A percentile compares a stretch with the other conserved stretches of the same genome.
Conservation (phyloP, 2,113 vertebrate genomes). For the Pseudonaja textilis region DNA sequence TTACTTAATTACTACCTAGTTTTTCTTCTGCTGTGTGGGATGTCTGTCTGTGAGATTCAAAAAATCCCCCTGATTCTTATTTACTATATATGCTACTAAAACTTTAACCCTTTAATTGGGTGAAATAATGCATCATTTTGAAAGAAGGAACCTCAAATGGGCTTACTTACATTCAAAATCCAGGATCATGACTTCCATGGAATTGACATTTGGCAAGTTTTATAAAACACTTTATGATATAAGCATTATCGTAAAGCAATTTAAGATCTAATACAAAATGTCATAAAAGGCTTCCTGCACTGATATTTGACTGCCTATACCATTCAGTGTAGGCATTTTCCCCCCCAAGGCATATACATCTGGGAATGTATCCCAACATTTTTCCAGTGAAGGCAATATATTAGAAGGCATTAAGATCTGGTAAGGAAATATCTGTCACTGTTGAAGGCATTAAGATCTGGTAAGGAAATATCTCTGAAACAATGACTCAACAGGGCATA, state of each 20-base stretch:
- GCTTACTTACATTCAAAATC: background rate
- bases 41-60: background rate
- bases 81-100: background rate
- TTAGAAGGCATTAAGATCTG: background rate
- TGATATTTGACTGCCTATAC: background rate
- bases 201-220: background rate
- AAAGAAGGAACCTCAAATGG: background rate
- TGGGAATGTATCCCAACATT: background rate
- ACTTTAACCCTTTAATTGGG: background rate
- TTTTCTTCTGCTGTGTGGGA: background rate
- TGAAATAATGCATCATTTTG: background rate
- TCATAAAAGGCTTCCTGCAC: background rate
- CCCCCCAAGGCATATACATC: background rate
- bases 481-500: background rate
- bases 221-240: background rate
- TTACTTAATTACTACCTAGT: background rate
- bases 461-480: background rate
- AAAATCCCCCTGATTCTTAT: background rate
- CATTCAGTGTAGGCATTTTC: background rate
- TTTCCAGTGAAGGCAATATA: background rate
- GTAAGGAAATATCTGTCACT: background rate
- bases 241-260: background rate
- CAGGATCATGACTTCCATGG: background rate
- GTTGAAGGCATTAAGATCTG: background rate
- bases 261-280: background rate